These are phyloP conservation scores for Drosophila malerkotliana DNA, from an alignment of 1,140 invertebrate species.

Conservation along the genomic window DNA sequence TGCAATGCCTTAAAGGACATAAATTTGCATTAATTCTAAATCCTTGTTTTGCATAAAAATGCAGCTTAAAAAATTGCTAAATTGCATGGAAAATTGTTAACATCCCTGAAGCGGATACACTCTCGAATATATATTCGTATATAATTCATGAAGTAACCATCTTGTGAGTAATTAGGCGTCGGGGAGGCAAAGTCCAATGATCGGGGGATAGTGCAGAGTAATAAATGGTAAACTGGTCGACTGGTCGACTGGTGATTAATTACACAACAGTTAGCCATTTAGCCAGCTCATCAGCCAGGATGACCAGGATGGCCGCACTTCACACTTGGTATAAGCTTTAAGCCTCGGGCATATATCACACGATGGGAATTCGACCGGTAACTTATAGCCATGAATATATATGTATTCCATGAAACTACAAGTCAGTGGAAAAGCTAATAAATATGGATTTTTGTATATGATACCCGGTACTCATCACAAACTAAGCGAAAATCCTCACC, in stretches of 20 bases:
- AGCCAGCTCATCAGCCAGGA: conserved; percentile 48
- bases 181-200: conserved; percentile 21
- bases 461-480: not conserved
- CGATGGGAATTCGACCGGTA: conserved; percentile 6
- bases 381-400: not conserved
- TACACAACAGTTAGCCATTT: conserved; percentile 49
- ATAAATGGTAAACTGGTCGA: conserved; percentile 41
- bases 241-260: conserved; percentile 35
- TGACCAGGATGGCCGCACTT: conserved; percentile 28
- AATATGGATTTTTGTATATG: not conserved
- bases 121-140: not conserved
- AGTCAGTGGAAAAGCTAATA: not conserved
- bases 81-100: conserved; percentile 45
- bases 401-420: not conserved
- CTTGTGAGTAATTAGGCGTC: conserved; percentile 52
- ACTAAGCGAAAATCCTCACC: too few species aligned
- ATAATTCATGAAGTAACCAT: conserved; percentile 55
- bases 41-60: conserved; percentile 19
- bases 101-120: not conserved
- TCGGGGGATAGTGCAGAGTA: conserved; percentile 5
- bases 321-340: conserved; percentile 9
- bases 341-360: conserved; percentile 33
- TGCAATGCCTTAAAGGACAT: too few species aligned
- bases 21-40: not conserved
- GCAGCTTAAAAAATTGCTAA: conserved; percentile 23